These are phyloP conservation scores for Cyrtonyx montezumae DNA, from an alignment of 2,113 vertebrate genomes.

Conservation along the genomic window DNA sequence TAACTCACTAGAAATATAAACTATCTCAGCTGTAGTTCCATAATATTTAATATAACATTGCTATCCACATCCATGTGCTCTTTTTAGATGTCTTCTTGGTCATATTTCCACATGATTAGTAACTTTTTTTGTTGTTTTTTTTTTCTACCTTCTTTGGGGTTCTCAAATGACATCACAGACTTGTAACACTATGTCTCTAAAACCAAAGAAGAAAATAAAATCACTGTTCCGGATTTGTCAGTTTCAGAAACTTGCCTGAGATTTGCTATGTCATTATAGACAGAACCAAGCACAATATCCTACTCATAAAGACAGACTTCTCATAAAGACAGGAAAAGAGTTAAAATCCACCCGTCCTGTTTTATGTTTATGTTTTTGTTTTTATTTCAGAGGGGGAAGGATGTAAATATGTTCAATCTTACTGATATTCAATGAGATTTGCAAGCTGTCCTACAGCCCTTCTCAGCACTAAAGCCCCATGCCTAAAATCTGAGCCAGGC, in stretches of 20 bases:
- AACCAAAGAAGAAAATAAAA: background rate
- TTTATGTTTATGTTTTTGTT: too few relatives aligned
- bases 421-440: background rate
- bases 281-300: background rate
- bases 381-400: background rate
- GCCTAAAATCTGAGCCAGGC: background rate
- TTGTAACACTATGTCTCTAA: background rate
- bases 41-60: background rate
- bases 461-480: background rate
- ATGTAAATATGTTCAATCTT: background rate
- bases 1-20: background rate
- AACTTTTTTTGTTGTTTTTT: background rate
- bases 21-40: background rate
- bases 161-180: background rate
- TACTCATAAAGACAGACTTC: background rate
- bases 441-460: background rate
- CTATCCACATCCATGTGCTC: accelerated
- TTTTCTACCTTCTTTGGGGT: background rate
- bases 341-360: background rate
- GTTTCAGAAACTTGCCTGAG: background rate
- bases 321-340: background rate
- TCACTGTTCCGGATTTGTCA: accelerated
- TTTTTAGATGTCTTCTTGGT: background rate
- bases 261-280: background rate
- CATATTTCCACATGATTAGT: background rate